Evolutionary conservation across 2,113 vertebrate genomes (phyloP).

Genomic region (Dolichallabes microphthalmus): DNA sequence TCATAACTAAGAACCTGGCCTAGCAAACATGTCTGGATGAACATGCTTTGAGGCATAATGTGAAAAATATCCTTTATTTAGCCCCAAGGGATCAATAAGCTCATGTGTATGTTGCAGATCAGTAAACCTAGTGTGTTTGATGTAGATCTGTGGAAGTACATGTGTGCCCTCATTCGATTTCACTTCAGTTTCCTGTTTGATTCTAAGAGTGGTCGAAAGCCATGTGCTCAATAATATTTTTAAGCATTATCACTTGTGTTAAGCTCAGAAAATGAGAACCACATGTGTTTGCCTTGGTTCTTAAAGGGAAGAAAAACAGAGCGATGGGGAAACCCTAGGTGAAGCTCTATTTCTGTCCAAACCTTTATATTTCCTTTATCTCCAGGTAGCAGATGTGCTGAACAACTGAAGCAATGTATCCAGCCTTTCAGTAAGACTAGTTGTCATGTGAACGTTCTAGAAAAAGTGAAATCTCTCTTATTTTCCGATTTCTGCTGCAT

Average conservation of each 20-base stretch:
- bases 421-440: conserved; percentile 8
- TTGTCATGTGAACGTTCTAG: neutral
- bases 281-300: conserved; percentile 52
- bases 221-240: conserved; percentile 54
- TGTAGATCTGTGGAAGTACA: conserved; percentile 30
- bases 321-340: conserved; percentile 27
- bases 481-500: neutral
- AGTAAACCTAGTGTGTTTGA: neutral
- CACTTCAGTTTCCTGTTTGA: conserved; percentile 28
- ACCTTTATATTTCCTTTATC: conserved; percentile 58
- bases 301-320: conserved; percentile 18
- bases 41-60: neutral
- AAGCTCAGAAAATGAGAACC: conserved; percentile 59
- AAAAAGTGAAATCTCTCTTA: neutral
- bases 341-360: conserved; percentile 58
- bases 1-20: neutral
- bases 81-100: neutral
- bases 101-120: neutral
- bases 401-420: conserved; percentile 42
- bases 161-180: conserved; percentile 22
- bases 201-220: conserved; percentile 41
- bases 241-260: conserved; percentile 55
- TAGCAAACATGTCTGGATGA: neutral
- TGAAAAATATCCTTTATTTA: neutral
- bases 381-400: conserved; percentile 51